Evolutionary conservation across 2,797 vertebrate genomes (phyloP), one percentile per base, ranked within the genome.

Genomic region (Crocodylus rhombifer): DNA sequence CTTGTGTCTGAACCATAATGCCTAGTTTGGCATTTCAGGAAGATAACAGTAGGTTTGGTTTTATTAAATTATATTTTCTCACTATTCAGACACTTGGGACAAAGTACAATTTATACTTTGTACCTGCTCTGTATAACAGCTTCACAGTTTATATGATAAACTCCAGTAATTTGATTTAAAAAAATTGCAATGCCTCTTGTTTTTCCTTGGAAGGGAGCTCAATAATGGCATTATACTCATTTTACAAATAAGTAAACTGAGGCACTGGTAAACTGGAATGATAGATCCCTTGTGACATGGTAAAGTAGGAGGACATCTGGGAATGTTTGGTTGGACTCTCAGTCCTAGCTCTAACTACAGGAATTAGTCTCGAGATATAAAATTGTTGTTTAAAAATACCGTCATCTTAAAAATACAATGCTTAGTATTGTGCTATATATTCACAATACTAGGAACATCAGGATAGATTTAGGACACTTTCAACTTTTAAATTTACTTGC

Each of bases 401-500:
- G 23, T 25, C 33, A 11, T 42, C 55, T 74, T 82, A 55, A 57
- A 30, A 81, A 33, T 65, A 76, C 28, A 3, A 7, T 15, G 42
- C 69, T 56, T 5, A 60, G 25, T 21, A 6, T 60, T 74, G 51
- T 78, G 25, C 30, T 28, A 25, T 73, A 69, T 63, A 65, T 26
- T 17, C 74, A 76, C 51, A 74, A 11, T 57, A 36, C 17, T 89
- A 84, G 60, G 42, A 62, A 71, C 23, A 12, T 21, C 17, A 9
- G 82, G 80, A 75, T 63, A 89, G 58, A 93, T 77, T 89, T 57
- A 83, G 88, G 75, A 14, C 8, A 74, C 20, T 65, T 85, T 87
- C 76, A 84, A 82, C 86, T 94, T 91, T 42, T 5, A 91, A 89
- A 95, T 95, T 94, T 92, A 63, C 71, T 84, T 93, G 76, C 78